Evolutionary conservation across 2,113 vertebrate species (phyloP).

Genomic region (Gopherus flavomarginatus): DNA sequence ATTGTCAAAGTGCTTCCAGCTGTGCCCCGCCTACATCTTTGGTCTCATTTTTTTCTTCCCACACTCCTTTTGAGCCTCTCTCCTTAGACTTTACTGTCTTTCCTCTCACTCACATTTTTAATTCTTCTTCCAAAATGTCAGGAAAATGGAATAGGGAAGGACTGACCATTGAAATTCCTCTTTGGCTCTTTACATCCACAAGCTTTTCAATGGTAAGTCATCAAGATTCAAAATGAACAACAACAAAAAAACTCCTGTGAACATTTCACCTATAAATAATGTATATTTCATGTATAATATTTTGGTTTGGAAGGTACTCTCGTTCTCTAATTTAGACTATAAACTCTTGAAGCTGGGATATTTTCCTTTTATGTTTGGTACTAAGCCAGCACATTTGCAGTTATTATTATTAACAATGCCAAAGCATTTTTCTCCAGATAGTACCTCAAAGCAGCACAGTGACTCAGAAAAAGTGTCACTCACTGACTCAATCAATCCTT

Average conservation of each 20-base stretch:
- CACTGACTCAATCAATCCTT: neutral
- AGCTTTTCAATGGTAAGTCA: neutral
- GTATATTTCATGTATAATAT: neutral
- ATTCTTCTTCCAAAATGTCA: neutral
- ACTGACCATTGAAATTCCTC: neutral
- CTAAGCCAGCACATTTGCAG: neutral
- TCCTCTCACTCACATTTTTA: neutral
- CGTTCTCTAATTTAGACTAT: neutral
- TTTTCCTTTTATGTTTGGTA: neutral
- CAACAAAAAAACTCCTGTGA: neutral
- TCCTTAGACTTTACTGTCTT: neutral
- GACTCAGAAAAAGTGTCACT: neutral
- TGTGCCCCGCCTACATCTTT: neutral
- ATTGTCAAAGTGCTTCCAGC: neutral
- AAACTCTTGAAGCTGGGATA: rapidly evolving
- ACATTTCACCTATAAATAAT: neutral
- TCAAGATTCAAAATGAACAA: neutral
- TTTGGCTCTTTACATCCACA: rapidly evolving
- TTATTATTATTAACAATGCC: neutral
- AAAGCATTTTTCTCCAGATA: neutral
- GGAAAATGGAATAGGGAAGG: neutral
- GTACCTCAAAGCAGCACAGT: neutral
- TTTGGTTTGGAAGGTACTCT: neutral
- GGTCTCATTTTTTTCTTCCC: neutral
- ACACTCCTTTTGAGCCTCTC: neutral